Base-by-base conservation (phyloP, 2,888 invertebrate species). In the Empis stercorea region DNA sequence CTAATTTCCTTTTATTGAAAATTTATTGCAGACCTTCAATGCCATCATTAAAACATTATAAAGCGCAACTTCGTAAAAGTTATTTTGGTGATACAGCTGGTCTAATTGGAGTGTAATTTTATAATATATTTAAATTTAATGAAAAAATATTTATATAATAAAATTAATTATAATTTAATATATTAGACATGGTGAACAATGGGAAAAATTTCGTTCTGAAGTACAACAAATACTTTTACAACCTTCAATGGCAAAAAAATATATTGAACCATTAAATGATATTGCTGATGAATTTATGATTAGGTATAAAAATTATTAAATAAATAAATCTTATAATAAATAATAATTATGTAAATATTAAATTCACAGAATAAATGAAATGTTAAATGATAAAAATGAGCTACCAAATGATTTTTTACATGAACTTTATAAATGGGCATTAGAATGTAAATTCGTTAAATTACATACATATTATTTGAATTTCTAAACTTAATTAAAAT, bases 351-450 rank as follows among this genome's bases (percentile, higher is more conserved):
- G 4, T 16, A 16, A 9, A 37, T 37, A 16, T 37, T 5, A 9
- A 37, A 4, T 5, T 37, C 16, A 16, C 16, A 83, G 84, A 68
- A 78, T 84, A 71, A 79, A 80, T 57, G 66, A 62, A 57, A 76
- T 77, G 48, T 65, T 74, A 30, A 76, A 83, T 56, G 73, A 74
- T 45, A 73, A 78, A 46, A 73, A 76, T 10, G 86, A 88, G 66
- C 71, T 91, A 61, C 86, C 87, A 0, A 76, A 75, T 27, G 82
- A 89, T 62, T 89, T 93, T 60, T 80, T 86, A 58, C 88, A 88
- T 59, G 88, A 91, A 68, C 80, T 92, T 49, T 87, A 88, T 66
- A 84, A 88, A 62, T 94, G 94, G 94, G 87, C 91, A 13, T 71
- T 94, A 36, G 93, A 94, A 76, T 92, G 94, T 87, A 70, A 79